These are phyloP conservation scores for Trididemnum clinides DNA, from an alignment of 23 tunicate species.

Conservation along the genomic window DNA sequence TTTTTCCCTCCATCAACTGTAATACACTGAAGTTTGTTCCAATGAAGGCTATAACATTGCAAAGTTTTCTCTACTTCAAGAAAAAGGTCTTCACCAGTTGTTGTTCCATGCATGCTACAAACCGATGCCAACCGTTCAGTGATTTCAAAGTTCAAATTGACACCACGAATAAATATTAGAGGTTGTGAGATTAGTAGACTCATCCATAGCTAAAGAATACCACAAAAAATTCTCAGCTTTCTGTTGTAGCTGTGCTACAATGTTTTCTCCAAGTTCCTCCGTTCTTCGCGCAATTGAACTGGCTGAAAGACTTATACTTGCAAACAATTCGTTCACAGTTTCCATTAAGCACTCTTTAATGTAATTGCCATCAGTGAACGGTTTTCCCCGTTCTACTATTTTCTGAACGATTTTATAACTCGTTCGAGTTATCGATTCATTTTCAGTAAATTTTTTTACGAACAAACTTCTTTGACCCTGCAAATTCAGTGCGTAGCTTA, in stretches of 20 bases:
- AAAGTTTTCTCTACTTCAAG: conserved; percentile 41
- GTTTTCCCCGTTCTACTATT: conserved; percentile 44
- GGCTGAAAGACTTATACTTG: conserved; percentile 42
- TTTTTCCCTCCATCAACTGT: conserved; percentile 54
- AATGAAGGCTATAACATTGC: conserved; percentile 22
- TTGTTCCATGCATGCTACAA: conserved; percentile 52
- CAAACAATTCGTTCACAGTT: conserved; percentile 37
- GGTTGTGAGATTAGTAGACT: conserved; percentile 49
- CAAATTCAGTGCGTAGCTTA: conserved; percentile 13
- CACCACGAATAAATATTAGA: conserved; percentile 55
- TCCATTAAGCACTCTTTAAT: conserved; percentile 53
- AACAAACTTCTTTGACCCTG: conserved; percentile 13
- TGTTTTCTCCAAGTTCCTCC: conserved; percentile 41
- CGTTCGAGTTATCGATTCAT: conserved; percentile 49
- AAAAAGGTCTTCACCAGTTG: conserved; percentile 62
- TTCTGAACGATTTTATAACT: conserved; percentile 45
- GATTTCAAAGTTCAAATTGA: conserved; percentile 31
- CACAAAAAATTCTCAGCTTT: conserved; percentile 42
- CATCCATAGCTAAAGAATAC: conserved; percentile 60
- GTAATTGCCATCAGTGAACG: conserved; percentile 49
- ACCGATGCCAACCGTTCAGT: conserved; percentile 53
- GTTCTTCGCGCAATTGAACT: conserved; percentile 42
- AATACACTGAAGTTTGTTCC: conserved; percentile 50
- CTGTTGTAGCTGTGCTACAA: conserved; percentile 38
- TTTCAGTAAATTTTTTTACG: conserved; percentile 7